Conservation (phyloP, 2,797 vertebrate species). For the Cephalopachus bancanus region DNA sequence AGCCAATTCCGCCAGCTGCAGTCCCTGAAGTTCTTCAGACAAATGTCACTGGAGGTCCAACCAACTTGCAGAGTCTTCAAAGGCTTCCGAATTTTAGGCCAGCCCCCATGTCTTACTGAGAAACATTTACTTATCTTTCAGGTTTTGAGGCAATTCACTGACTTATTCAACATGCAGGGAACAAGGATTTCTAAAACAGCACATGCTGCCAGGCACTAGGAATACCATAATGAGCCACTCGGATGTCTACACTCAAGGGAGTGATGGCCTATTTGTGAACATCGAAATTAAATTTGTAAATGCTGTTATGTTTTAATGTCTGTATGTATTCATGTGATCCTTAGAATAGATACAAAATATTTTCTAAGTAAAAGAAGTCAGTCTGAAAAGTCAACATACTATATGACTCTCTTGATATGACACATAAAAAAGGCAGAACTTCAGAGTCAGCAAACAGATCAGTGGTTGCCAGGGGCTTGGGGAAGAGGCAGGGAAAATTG, state of each 20-base stretch:
- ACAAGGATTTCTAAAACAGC: constrained; percentile 6
- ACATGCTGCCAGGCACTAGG: background rate
- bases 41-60: background rate
- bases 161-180: constrained; percentile 8
- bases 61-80: background rate
- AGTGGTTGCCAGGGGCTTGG: background rate
- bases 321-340: background rate
- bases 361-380: background rate
- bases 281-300: constrained; percentile 25
- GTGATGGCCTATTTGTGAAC: background rate
- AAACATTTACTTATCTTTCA: background rate
- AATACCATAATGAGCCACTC: background rate
- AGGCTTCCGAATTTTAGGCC: background rate
- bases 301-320: constrained; percentile 8
- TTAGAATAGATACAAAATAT: background rate
- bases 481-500: background rate
- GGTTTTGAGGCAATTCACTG: background rate
- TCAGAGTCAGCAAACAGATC: background rate
- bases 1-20: background rate
- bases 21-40: background rate
- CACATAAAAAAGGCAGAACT: background rate
- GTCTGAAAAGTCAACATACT: background rate
- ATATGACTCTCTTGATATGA: background rate
- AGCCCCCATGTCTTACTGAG: background rate
- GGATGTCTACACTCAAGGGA: background rate